phyloP scores from a whole-genome alignment of 2,113 vertebrate genomes.

The Oncorhynchus tshawytscha region DNA sequence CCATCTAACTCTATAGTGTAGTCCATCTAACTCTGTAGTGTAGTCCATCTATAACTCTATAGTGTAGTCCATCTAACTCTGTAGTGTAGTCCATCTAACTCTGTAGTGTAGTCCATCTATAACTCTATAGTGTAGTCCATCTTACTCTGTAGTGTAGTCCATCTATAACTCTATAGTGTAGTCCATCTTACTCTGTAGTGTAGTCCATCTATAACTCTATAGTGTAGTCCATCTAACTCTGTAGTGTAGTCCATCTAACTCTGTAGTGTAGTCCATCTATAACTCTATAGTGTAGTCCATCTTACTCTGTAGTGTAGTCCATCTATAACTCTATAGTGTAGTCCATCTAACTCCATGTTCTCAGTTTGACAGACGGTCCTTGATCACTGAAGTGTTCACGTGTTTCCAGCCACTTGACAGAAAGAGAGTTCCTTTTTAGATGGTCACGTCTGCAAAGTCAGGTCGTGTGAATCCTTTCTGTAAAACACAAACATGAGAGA shows the following conservation, averaged over 20 bases:
- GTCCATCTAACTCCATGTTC: constrained; percentile 12
- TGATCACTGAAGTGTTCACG: background rate
- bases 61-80: background rate
- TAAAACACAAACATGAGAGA: constrained; percentile 50
- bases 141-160: background rate
- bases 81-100: background rate
- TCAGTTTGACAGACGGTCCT: background rate
- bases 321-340: background rate
- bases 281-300: background rate
- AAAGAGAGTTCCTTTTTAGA: constrained; percentile 34
- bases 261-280: constrained; percentile 1
- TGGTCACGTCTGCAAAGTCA: constrained; percentile 33
- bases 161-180: background rate
- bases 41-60: background rate
- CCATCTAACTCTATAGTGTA: background rate
- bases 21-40: constrained; percentile 7
- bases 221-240: constrained; percentile 15
- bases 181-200: constrained; percentile 7
- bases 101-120: constrained; percentile 4
- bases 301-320: constrained; percentile 2
- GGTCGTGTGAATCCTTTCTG: constrained; percentile 64
- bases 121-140: constrained; percentile 5
- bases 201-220: background rate
- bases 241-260: background rate
- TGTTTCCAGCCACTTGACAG: background rate